Base-by-base conservation (phyloP, 2,797 vertebrate species). In the Sternotherus odoratus region DNA sequence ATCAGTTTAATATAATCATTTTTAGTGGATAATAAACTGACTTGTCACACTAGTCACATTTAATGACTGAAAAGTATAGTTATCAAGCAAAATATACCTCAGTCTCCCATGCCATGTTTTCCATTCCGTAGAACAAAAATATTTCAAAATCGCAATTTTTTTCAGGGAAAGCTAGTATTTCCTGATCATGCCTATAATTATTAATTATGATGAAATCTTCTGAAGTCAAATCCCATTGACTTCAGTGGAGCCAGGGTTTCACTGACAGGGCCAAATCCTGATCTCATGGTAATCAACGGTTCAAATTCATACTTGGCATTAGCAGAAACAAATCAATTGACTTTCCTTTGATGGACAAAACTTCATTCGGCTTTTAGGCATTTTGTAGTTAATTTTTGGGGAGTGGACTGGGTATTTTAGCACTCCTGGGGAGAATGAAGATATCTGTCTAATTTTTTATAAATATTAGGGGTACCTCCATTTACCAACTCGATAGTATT, bases 121-220 rank as follows among this genome's bases (percentile, higher is more conserved):
- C 79, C 74, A 43, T 57, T 30, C 8, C n/a, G 51, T 77, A 43
- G 8, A 2, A 0, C 2, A 66, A 12, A 93, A 86, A 86, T 43
- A 89, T 2, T 91, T 66, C 4, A 86, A 86, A 92, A 54, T 39
- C 53, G 39, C 17, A 24, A 46, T 3, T 19, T 28, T 54, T 2
- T 12, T 1, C 4, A 50, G 13, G 3, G 13, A 75, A 75, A 43
- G 79, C 66, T 11, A 1, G 39, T 90, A 48, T 50, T 15, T 3
- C 6, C 2, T 83, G 3, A 23, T 86, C 63, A 53, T 43, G 81
- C 60, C 7, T 12, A 1, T 90, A 79, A 88, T 92, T 89, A 77
- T 56, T 63, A 12, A 7, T 50, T 23, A 13, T 8, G 5, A 63
- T 5, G 0, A 0, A 87, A 66, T 39, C n/a, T 17, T 48, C 1